Evolutionary conservation across 1,140 invertebrate species (phyloP).

Genomic region (Lerema accius): DNA sequence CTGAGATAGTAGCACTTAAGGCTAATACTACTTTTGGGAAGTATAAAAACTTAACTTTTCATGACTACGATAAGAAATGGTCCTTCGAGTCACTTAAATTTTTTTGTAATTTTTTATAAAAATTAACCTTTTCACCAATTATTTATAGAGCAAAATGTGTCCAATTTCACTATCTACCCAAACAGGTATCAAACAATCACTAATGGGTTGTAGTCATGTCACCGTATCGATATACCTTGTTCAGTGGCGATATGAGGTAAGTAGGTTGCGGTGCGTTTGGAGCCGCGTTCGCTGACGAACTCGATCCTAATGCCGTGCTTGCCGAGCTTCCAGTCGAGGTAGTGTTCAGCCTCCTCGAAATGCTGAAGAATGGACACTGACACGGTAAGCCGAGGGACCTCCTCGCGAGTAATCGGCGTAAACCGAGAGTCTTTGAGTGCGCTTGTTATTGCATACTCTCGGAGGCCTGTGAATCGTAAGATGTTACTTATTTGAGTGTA

Average conservation of each 20-base stretch:
- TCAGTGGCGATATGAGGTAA: constrained; percentile 98
- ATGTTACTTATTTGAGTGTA: neutral
- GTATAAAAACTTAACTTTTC: too few relatives aligned
- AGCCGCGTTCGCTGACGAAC: constrained; percentile 97
- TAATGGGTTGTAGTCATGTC: neutral
- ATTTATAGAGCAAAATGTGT: too few relatives aligned
- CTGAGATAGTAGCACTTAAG: too few relatives aligned
- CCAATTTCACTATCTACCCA: too few relatives aligned
- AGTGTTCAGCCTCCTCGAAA: constrained; percentile 98
- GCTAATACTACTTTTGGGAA: too few relatives aligned
- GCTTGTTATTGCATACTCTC: constrained; percentile 98
- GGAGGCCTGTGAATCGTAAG: constrained; percentile 85
- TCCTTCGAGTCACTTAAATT: too few relatives aligned
- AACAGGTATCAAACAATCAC: too few relatives aligned
- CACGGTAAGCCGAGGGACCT: constrained; percentile 95
- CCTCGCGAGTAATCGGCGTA: constrained; percentile 96
- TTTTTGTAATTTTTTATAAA: too few relatives aligned
- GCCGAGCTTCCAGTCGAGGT: constrained; percentile 98
- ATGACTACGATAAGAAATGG: too few relatives aligned
- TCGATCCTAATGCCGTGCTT: constrained; percentile 99
- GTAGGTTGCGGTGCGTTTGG: constrained; percentile 98
- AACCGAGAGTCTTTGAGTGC: constrained; percentile 99
- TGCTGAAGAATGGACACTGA: constrained; percentile 95
- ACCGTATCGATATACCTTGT: constrained; percentile 88
- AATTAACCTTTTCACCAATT: too few relatives aligned